These are phyloP conservation scores for Triplophysa dalaica DNA, from an alignment of 2,113 vertebrate genomes.

Conservation along the genomic window DNA sequence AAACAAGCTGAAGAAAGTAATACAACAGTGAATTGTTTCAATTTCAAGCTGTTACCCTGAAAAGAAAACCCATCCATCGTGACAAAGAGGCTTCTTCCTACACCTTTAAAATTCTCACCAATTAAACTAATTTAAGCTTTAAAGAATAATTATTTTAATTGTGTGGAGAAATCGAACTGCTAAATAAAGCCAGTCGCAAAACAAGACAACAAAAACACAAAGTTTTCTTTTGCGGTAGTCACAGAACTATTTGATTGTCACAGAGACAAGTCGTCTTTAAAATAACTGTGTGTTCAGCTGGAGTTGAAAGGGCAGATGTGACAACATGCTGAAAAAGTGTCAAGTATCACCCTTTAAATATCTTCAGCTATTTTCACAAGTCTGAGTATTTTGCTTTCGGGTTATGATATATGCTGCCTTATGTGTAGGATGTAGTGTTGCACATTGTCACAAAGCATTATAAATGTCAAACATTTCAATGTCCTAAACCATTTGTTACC, in stretches of 20 bases:
- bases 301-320: slow-evolving; percentile 47
- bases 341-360: not conserved
- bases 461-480: not conserved
- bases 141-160: slow-evolving; percentile 33
- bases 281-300: slow-evolving; percentile 32
- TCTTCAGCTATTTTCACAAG: not conserved
- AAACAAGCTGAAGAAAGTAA: not conserved
- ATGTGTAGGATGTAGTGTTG: not conserved
- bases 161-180: slow-evolving; percentile 54
- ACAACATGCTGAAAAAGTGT: slow-evolving; percentile 48
- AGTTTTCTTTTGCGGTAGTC: slow-evolving; percentile 27
- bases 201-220: slow-evolving; percentile 15
- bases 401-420: not conserved
- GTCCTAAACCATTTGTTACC: too few relatives aligned
- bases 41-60: not conserved
- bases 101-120: not conserved
- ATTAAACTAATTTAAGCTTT: not conserved
- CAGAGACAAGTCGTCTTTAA: not conserved
- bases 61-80: not conserved
- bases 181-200: slow-evolving; percentile 67
- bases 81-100: not conserved
- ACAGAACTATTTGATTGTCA: slow-evolving; percentile 31
- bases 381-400: not conserved
- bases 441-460: not conserved
- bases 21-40: not conserved